phyloP scores from a whole-genome alignment of 2,797 vertebrate species.

The Parotocinclus haroldoi region DNA sequence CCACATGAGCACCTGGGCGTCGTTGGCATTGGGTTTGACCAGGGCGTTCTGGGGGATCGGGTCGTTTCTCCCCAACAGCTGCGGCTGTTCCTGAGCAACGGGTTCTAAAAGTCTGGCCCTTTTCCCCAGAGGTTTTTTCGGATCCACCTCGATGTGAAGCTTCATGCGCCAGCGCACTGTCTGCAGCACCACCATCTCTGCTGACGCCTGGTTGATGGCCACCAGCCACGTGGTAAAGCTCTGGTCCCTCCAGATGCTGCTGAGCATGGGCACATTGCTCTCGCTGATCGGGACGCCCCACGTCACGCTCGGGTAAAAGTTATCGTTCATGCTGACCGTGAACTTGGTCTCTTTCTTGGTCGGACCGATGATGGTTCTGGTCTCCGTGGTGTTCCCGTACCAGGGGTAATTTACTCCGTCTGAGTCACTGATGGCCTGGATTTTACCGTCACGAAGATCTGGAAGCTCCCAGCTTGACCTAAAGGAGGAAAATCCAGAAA shows the following conservation, averaged over 20 bases:
- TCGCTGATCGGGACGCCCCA: conserved; percentile 95
- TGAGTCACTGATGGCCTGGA: conserved; percentile 93
- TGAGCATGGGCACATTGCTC: conserved; percentile 89
- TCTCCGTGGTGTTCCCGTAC: conserved; percentile 97
- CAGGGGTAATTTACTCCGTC: conserved; percentile 97
- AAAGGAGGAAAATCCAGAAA: conserved; percentile 2
- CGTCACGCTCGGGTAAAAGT: conserved; percentile 98
- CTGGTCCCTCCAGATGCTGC: conserved; percentile 90
- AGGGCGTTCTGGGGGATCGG: conserved; percentile 88
- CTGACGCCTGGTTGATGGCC: conserved; percentile 85
- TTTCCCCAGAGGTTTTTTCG: conserved; percentile 82
- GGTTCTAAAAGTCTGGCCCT: conserved; percentile 85
- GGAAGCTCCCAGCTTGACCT: conserved; percentile 99
- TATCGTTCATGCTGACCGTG: conserved; percentile 97
- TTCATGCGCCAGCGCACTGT: conserved; percentile 95
- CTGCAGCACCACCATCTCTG: conserved; percentile 86
- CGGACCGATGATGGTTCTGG: conserved; percentile 89
- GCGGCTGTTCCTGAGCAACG: conserved; percentile 86
- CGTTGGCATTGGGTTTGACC: conserved; percentile 97
- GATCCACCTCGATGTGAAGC: conserved; percentile 87
- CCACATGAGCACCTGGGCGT: conserved; percentile 99
- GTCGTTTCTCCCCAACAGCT: conserved; percentile 87
- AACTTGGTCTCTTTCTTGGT: conserved; percentile 91
- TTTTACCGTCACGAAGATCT: conserved; percentile 84
- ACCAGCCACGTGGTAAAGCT: conserved; percentile 98